Conservation (phyloP, 2,113 vertebrate genomes). For the Corythoichthys haematopterus region DNA sequence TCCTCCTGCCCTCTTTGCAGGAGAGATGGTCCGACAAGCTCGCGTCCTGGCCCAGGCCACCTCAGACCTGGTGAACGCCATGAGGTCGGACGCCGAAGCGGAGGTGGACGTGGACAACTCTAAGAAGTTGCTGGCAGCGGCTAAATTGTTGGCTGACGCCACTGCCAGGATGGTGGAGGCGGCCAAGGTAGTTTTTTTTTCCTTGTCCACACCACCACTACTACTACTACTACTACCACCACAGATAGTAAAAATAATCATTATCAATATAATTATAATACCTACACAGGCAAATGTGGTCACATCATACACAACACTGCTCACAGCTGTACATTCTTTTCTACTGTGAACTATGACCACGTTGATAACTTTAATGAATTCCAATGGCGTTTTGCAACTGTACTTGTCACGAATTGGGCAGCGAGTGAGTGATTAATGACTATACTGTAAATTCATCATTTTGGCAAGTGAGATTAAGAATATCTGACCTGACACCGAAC, state of each 20-base stretch:
- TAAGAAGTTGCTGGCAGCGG: slow-evolving; percentile 93
- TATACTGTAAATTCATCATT: neutral
- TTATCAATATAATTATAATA: too few relatives aligned
- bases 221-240: neutral
- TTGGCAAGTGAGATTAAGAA: neutral
- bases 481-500: neutral
- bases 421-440: too few relatives aligned
- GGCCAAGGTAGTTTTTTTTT: slow-evolving; percentile 79
- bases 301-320: neutral
- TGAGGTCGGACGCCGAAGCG: slow-evolving; percentile 92
- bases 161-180: slow-evolving; percentile 98
- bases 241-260: too few relatives aligned
- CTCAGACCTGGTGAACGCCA: slow-evolving; percentile 93
- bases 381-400: neutral
- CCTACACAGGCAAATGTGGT: too few relatives aligned
- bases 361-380: neutral
- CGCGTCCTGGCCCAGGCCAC: slow-evolving; percentile 93
- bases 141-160: slow-evolving; percentile 92
- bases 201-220: neutral
- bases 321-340: neutral
- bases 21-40: slow-evolving; percentile 97
- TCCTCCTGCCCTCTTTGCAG: slow-evolving; percentile 54
- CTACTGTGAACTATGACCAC: neutral
- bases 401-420: neutral
- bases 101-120: slow-evolving; percentile 97